These are phyloP conservation scores for Eupithecia abbreviata DNA, from an alignment of 2,888 invertebrate species.

Conservation along the genomic window DNA sequence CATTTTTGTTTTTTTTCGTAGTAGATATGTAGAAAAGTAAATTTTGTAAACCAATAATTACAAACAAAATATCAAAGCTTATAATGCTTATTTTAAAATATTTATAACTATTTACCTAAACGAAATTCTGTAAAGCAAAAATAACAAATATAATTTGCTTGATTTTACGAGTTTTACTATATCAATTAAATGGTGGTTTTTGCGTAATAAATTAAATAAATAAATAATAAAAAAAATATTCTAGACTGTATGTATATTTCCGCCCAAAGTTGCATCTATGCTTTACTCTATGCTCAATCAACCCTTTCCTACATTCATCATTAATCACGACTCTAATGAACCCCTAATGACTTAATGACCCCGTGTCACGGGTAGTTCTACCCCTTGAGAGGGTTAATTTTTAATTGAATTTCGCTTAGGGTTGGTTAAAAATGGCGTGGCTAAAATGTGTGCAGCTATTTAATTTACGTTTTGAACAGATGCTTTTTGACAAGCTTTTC, in stretches of 20 bases:
- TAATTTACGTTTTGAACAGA: conserved; percentile 25
- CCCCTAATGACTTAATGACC: conserved; percentile 55
- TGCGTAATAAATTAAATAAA: too few species aligned
- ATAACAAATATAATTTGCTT: neutral
- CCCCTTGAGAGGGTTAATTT: conserved; percentile 48
- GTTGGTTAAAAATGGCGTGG: conserved; percentile 33
- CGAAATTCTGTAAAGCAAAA: too few species aligned
- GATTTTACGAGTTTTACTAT: neutral
- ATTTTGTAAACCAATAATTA: too few species aligned
- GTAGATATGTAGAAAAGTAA: too few species aligned
- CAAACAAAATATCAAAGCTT: neutral
- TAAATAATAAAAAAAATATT: too few species aligned
- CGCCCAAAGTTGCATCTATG: conserved; percentile 10
- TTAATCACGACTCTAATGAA: conserved; percentile 55
- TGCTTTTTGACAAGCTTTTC: conserved; percentile 27
- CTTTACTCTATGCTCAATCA: conserved; percentile 30
- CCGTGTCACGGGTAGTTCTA: conserved; percentile 43
- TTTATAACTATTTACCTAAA: neutral
- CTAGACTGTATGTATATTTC: neutral
- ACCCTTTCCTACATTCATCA: conserved; percentile 47
- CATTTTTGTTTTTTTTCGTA: too few species aligned
- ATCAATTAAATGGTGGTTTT: too few species aligned
- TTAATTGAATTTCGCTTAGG: conserved; percentile 45
- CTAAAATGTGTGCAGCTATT: conserved; percentile 22
- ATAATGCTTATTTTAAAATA: neutral